Conservation (phyloP, 2,888 invertebrate genomes). For the Apeira syringaria region DNA sequence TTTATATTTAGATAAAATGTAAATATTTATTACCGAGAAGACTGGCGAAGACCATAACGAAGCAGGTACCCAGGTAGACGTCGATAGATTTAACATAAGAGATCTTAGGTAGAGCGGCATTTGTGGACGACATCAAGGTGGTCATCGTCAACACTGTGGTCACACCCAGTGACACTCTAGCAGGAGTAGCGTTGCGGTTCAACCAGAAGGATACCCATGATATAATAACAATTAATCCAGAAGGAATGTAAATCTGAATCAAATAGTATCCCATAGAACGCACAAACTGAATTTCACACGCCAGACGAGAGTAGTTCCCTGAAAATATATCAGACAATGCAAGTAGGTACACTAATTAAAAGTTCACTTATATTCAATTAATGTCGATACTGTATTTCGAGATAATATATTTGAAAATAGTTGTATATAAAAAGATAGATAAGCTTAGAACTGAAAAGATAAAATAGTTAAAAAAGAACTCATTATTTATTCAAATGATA, state of each 20-base stretch:
- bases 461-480: too few relatives aligned
- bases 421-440: too few relatives aligned
- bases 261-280: conserved; percentile 99
- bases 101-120: conserved; percentile 98
- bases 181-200: conserved; percentile 97
- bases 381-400: too few relatives aligned
- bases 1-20: background rate
- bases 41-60: conserved; percentile 99
- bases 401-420: too few relatives aligned
- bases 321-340: too few relatives aligned
- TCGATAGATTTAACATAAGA: conserved; percentile 99
- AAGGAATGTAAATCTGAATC: conserved; percentile 99
- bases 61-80: conserved; percentile 98
- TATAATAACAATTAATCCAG: conserved; percentile 97
- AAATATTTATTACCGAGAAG: conserved; percentile 88
- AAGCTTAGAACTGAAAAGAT: too few relatives aligned
- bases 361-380: too few relatives aligned
- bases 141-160: conserved; percentile 99
- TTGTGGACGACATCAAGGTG: conserved; percentile 98
- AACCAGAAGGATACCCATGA: conserved; percentile 99
- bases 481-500: background rate
- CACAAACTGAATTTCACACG: conserved; percentile 98
- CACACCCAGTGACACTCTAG: conserved; percentile 96
- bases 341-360: too few relatives aligned
- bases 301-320: conserved; percentile 98